Evolutionary conservation across 35 echinoderm and acorn worm species (phyloP).

Genomic region (Ptychodera flava): DNA sequence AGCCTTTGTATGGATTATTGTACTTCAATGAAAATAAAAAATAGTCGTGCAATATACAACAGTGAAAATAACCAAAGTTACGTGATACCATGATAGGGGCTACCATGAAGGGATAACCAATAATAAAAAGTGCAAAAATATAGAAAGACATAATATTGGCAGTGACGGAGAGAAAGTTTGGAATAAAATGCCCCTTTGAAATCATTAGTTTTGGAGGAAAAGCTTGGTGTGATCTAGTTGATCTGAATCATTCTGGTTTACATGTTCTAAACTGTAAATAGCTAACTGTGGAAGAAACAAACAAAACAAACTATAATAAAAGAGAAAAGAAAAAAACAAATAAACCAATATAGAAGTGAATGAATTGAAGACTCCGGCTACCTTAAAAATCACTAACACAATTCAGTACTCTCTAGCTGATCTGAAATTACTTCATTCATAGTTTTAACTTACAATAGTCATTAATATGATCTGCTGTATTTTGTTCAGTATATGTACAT

Average conservation of each 20-base stretch:
- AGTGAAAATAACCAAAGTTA: too few species aligned
- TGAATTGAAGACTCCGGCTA: not conserved
- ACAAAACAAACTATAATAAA: not conserved
- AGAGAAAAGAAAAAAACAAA: not conserved
- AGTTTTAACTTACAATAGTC: not conserved
- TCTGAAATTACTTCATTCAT: not conserved
- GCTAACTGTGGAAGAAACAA: not conserved
- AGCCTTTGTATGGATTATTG: too few species aligned
- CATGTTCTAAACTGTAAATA: not conserved
- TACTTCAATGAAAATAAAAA: too few species aligned
- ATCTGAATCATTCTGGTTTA: too few species aligned
- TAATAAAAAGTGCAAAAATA: too few species aligned
- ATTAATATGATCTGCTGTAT: not conserved
- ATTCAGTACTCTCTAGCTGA: not conserved
- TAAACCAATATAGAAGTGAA: not conserved
- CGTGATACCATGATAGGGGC: too few species aligned
- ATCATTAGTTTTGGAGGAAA: too few species aligned
- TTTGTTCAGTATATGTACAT: not conserved
- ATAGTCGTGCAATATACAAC: not conserved
- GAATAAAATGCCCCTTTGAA: slow-evolving; percentile 1
- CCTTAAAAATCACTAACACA: not conserved
- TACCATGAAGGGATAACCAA: too few species aligned
- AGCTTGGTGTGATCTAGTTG: too few species aligned
- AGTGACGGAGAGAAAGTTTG: not conserved
- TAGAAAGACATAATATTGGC: not conserved